phyloP scores from a whole-genome alignment of 2,797 vertebrate species.

The Chelidonichthys spinosus region DNA sequence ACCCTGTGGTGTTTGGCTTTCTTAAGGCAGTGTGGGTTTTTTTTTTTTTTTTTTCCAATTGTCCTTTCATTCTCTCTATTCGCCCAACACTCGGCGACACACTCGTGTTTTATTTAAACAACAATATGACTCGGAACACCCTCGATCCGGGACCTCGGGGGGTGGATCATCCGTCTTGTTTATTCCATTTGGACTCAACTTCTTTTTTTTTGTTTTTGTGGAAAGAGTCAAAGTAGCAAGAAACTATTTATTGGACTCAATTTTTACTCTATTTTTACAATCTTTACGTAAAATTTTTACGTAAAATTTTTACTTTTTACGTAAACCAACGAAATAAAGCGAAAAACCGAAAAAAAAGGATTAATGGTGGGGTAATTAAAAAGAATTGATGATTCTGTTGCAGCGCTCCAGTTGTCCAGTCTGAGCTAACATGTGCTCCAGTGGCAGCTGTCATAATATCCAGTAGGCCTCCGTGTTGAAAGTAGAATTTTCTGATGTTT shows the following conservation, averaged over 20 bases:
- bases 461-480: constrained; percentile 70
- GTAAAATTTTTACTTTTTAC: too few species aligned
- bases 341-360: constrained; percentile 20
- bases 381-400: constrained; percentile 32
- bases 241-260: constrained; percentile 23
- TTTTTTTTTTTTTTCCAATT: constrained; percentile 19
- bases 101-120: constrained; percentile 40
- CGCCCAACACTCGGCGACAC: constrained; percentile 5
- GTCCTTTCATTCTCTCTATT: constrained; percentile 33
- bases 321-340: constrained; percentile 14
- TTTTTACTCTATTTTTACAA: too few species aligned
- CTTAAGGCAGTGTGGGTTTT: constrained; percentile 22
- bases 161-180: constrained; percentile 22
- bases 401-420: constrained; percentile 23
- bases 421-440: constrained; percentile 42
- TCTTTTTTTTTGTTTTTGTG: constrained; percentile 9
- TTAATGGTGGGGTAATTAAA: constrained; percentile 40
- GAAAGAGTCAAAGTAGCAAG: constrained; percentile 20
- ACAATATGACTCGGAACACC: background rate
- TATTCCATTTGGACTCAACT: constrained; percentile 9
- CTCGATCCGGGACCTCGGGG: background rate
- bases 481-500: constrained; percentile 86
- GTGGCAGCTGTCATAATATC: constrained; percentile 50
- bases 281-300: too few species aligned
- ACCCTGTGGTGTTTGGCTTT: constrained; percentile 36